Base-by-base conservation (phyloP, 2,888 invertebrate genomes). In the Diarsia dahlii region DNA sequence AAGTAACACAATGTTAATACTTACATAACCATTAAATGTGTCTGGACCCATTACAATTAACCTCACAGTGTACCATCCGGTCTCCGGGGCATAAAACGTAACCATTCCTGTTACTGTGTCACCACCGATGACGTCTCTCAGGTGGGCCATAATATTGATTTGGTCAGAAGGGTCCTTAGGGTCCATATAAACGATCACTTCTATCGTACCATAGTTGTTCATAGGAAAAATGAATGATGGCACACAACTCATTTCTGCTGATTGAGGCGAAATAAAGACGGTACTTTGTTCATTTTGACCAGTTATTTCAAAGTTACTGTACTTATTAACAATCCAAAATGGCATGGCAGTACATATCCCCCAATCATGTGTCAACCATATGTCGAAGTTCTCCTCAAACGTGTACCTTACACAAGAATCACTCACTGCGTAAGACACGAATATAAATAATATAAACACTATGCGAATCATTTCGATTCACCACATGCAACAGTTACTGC, bases 371-470 rank as follows among this genome's bases (percentile, higher is more conserved):
- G 74, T 83, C 67, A 94, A 94, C 18, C 87, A 80, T 10, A 84
- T 83, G 1, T 90, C 83, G 50, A 88, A 91, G 8, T 87, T 84
- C 10, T 90, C 85, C 74, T 92, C 92, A 71, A 94, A 94, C 54
- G 90, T 73, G n/a, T 82, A 65, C 56, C 84, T 88, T 20, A 90
- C 88, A 82, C 94, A 94, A 28, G 82, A 72, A n/a, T 92, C 89
- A 81, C 91, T 81, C 34, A 75, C 63, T 67, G 87, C 91, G 79
- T 78, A 71, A 34, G 84, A 74, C 75, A 88, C 76, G 34, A 83
- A 71, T 39, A 82, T 72, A 65, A 84, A 69, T n/a, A 84, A 65
- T 64, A 89, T 71, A 63, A 87, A 71, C 20, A 88, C 69, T 46
- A 82, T 71, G 52, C 78, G 74, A 69, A 85, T 73, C 87, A 89